Evolutionary conservation across 2,888 invertebrate genomes (phyloP).

Genomic region (Drosophila testacea): DNA sequence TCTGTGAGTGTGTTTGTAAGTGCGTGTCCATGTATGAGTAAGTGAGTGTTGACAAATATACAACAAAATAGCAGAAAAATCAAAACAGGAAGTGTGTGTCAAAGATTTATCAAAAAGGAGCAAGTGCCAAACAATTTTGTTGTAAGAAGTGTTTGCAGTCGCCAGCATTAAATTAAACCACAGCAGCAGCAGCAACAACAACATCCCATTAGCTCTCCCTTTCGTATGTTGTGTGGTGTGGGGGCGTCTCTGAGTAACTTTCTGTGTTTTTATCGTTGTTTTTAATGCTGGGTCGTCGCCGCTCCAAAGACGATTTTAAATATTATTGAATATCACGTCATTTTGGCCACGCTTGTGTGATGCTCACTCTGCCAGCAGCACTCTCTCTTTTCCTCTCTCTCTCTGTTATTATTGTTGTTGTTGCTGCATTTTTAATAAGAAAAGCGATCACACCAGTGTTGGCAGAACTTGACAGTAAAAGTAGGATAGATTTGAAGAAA

Average conservation of each 20-base stretch:
- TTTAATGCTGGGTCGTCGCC: slow-evolving; percentile 27
- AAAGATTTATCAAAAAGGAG: slow-evolving; percentile 45
- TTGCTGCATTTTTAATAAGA: slow-evolving; percentile 55
- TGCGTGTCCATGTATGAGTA: slow-evolving; percentile 26
- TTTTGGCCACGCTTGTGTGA: slow-evolving; percentile 46
- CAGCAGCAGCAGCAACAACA: slow-evolving; percentile 6
- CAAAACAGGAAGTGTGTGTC: slow-evolving; percentile 72
- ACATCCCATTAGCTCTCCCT: slow-evolving; percentile 3
- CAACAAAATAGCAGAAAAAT: slow-evolving; percentile 65
- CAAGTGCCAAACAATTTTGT: not conserved
- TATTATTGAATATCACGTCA: slow-evolving; percentile 68
- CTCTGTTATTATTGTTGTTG: slow-evolving; percentile 32
- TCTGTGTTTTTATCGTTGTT: slow-evolving; percentile 37
- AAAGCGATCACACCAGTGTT: slow-evolving; percentile 9
- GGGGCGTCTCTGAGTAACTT: slow-evolving; percentile 49
- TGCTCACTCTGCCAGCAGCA: slow-evolving; percentile 16
- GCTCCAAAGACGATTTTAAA: slow-evolving; percentile 51
- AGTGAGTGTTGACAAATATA: slow-evolving; percentile 72
- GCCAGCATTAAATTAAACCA: slow-evolving; percentile 23
- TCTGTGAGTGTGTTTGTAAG: slow-evolving; percentile 27
- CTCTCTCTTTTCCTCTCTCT: slow-evolving; percentile 2
- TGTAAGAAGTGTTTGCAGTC: not conserved
- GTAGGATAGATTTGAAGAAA: too few species aligned
- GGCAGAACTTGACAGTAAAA: too few species aligned
- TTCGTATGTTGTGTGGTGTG: slow-evolving; percentile 12